Evolutionary conservation across 2,888 invertebrate genomes (phyloP).

Genomic region (Colletes collaris): DNA sequence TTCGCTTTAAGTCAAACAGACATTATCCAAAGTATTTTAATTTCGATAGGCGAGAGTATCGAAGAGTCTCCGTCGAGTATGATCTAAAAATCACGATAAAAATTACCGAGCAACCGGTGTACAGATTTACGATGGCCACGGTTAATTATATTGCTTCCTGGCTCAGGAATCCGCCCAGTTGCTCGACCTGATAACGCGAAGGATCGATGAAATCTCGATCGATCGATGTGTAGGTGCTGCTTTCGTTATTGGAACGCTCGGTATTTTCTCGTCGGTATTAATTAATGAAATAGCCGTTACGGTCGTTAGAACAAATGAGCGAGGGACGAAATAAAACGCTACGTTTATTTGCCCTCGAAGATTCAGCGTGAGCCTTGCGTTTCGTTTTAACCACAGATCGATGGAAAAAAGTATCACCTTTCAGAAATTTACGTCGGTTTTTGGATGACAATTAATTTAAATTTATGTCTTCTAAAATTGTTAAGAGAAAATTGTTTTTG

Average conservation of each 20-base stretch:
- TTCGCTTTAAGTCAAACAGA: too few relatives aligned
- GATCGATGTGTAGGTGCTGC: background rate
- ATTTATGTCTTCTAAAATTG: too few relatives aligned
- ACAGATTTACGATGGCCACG: conserved; percentile 23
- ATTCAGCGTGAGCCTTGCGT: background rate
- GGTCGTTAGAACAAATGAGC: conserved; percentile 16
- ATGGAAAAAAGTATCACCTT: background rate
- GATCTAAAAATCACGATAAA: conserved; percentile 10
- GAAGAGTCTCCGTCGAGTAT: background rate
- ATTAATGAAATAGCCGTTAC: conserved; percentile 26
- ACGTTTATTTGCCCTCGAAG: background rate
- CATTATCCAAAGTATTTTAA: too few relatives aligned
- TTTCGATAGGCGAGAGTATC: background rate
- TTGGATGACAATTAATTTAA: too few relatives aligned
- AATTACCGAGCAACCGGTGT: conserved; percentile 8
- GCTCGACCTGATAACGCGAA: conserved; percentile 1
- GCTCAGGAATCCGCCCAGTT: conserved; percentile 9
- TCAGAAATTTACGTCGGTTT: too few relatives aligned
- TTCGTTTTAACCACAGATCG: background rate
- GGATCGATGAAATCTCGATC: conserved; percentile 28
- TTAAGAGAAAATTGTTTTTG: too few relatives aligned
- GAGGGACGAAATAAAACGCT: background rate
- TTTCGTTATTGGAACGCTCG: conserved; percentile 10
- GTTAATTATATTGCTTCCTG: conserved; percentile 36
- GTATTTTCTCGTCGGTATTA: conserved; percentile 21